Evolutionary conservation across 2,888 invertebrate genomes (phyloP), one percentile per base, ranked within the genome.

Genomic region (Drosophila fulvimacula): DNA sequence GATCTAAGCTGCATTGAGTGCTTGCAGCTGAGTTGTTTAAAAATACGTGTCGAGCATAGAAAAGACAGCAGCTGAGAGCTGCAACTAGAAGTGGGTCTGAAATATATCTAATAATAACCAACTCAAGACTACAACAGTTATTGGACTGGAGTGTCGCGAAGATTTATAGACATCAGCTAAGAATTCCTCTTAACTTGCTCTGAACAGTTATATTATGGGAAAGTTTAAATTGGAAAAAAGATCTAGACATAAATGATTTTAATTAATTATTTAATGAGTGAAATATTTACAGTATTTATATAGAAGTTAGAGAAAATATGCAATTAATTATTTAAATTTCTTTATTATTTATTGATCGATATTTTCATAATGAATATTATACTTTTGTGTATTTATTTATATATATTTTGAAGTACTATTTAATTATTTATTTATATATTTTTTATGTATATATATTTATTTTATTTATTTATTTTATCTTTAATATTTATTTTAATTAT

Each of bases 1-100:
- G 48, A 46, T 68, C 78, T 65, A 38, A 77, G 63, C 68, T 73
- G 78, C 75, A 76, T 44, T 48, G 44, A 39, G 60, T n/a, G 34
- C 41, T 61, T 15, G 34, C 58, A 61, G 59, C 59, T 38, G 48
- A 63, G 49, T 60, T 52, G 42, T 39, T 21, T 36, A 41, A 53
- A 21, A 49, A 30, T 60, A 78, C 76, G 79, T 78, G 76, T 13
- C 39, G 46, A 57, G 74, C 69, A 76, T 76, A 38, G 24, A 59
- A 59, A 73, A 52, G 24, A 24, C 13, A 32, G 27, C 34, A 57
- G 60, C 44, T 63, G 53, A 21, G 11, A 32, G 38, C 15, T n/a
- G 9, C 1, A 5, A 7, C 17, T 49, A 34, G 41, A n/a, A 5
- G 15, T 39, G 9, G 27, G 34, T 13, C 6, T 36, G 27, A 13